Evolutionary conservation across 2,797 vertebrate species (phyloP), one percentile per base, ranked within the genome.

Genomic region (Notoglanidium macrostoma): DNA sequence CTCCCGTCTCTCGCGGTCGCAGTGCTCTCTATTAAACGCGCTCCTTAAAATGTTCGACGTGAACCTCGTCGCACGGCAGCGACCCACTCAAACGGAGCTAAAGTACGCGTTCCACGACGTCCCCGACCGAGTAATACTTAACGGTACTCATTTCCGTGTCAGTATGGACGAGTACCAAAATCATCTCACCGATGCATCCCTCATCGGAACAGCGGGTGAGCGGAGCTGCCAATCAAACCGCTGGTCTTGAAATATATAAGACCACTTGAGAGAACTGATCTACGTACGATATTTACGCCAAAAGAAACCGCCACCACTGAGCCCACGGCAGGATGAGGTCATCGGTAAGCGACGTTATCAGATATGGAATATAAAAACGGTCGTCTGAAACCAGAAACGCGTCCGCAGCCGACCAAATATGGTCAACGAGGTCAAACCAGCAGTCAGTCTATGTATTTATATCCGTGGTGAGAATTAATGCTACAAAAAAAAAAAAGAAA

Each of bases 391-490:
- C 17, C 77, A 59, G 54, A 40, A 79, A 59, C n/a, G 19, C n/a
- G 6, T 40, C 9, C 51, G 2, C 14, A 21, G 1, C 40, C 70
- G 23, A n/a, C 54, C 51, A 78, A 21, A 78, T 11, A 78, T 4
- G 55, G 51, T 57, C 17, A 35, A 9, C 1, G 32, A 59, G 77
- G 11, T 79, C 21, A 61, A 61, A 61, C 11, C 57, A 61, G 10
- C 35, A n/a, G 77, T 80, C 73, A 82, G 63, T 82, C 40, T 57
- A 68, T 6, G 79, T 46, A 68, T 68, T 61, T 76, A 61, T 80
- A 84, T 84, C 86, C 55, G 83, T 85, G 55, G 59, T n/a, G 82
- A 87, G 79, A 81, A 76, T 86, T 81, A 70, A 85, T 85, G 77
- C 83, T 80, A 73, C 87, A 67, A 83, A 26, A 79, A 51, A 83